Base-by-base conservation (phyloP, 1,140 invertebrate genomes). In the Holotrichia oblita region DNA sequence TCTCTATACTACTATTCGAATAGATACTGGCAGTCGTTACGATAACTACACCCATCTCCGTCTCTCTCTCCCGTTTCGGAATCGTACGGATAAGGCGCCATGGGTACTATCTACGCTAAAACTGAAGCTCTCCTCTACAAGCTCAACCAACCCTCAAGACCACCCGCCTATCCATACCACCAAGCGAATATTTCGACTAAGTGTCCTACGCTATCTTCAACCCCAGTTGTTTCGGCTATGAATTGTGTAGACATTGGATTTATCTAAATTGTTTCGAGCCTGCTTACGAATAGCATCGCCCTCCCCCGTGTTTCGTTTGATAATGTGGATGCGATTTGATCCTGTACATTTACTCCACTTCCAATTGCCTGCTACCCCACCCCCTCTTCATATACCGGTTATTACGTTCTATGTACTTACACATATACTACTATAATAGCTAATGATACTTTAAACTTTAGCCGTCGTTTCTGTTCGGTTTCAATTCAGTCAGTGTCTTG, bases 231-330 rank as follows among this genome's bases (percentile, higher is more conserved):
- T 81, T 79, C 73, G 78, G 73, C 61, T 83, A 83, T 81, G 81
- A 83, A 81, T 82, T 81, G 82, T 81, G 80, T 78, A 64, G 61
- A 64, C 61, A 27, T 8, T 64, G 61, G 61, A 83, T 82, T 83
- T 83, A 83, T 83, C 82, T 82, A 83, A 83, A 83, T 82, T 83
- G 81, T 83, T 80, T 80, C 79, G 76, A 79, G 79, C 77, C 78
- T 82, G 81, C 80, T 81, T 78, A 80, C 80, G 78, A 80, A 79
- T 80, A 64, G 61, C 22, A 64, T 64, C 61, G 61, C 24, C 61
- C n/a, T n/a, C n/a, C n/a, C n/a, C 61, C 24, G 61, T 64, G 61
- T 64, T 64, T 64, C 61, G 3, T 64, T 64, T 64, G 61, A 64
- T 64, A 64, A 64, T 64, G 17, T 64, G 61, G 61, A 64, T 20